These are phyloP conservation scores for Apis cerana DNA, from an alignment of 1,140 invertebrate genomes.

Conservation along the genomic window DNA sequence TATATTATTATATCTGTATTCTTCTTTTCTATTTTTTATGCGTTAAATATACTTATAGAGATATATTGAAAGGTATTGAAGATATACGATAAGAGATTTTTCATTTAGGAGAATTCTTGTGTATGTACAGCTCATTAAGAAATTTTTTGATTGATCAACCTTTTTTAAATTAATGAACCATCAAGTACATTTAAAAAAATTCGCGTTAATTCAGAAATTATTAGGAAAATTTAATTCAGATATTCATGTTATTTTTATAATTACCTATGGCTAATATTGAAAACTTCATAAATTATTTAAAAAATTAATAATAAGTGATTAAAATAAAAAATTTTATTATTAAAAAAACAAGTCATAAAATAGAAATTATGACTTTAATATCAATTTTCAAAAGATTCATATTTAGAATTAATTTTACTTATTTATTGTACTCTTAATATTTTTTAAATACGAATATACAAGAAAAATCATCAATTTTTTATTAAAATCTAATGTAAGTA, in stretches of 20 bases:
- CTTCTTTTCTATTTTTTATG: background rate
- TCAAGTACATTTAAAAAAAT: background rate
- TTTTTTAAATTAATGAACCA: constrained; percentile 12
- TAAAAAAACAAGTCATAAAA: too few relatives aligned
- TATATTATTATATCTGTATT: background rate
- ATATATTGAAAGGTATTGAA: background rate
- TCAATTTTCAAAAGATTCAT: background rate
- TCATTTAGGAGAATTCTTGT: background rate
- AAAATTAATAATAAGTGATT: too few relatives aligned
- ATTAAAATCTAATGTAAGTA: background rate
- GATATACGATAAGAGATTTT: background rate
- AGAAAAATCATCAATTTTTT: background rate
- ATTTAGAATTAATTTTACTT: background rate
- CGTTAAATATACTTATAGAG: background rate
- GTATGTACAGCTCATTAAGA: background rate
- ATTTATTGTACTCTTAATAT: background rate
- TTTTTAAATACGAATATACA: background rate
- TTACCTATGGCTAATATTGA: background rate
- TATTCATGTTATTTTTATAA: background rate
- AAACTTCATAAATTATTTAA: too few relatives aligned
- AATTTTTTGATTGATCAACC: background rate
- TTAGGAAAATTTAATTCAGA: background rate
- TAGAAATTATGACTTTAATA: background rate
- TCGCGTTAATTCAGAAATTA: background rate
- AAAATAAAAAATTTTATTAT: too few relatives aligned